Evolutionary conservation across 2,888 invertebrate species (phyloP).

Genomic region (Polymixis flavicincta): DNA sequence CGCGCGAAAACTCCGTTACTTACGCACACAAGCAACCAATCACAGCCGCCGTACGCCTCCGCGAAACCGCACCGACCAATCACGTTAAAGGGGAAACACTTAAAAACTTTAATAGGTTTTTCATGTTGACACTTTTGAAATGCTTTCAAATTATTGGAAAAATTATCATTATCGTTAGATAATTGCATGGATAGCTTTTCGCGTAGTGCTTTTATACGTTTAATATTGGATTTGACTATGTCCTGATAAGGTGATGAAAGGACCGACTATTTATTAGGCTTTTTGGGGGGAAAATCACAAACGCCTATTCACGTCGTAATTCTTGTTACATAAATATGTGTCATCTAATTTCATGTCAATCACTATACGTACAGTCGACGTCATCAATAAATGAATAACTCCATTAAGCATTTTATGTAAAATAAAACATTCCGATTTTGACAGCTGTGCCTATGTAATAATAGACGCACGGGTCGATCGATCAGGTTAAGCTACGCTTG

Average conservation of each 20-base stretch:
- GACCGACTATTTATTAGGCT: slow-evolving; percentile 59
- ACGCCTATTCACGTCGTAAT: slow-evolving; percentile 21
- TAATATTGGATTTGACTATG: slow-evolving; percentile 59
- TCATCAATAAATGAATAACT: slow-evolving; percentile 5
- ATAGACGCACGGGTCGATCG: no score
- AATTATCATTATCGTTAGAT: slow-evolving; percentile 71
- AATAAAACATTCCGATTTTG: background rate
- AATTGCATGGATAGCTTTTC: slow-evolving; percentile 61
- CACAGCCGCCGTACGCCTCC: slow-evolving; percentile 80
- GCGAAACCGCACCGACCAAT: slow-evolving; percentile 78
- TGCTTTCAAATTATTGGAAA: slow-evolving; percentile 73
- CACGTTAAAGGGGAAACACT: slow-evolving; percentile 81
- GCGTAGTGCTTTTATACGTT: slow-evolving; percentile 60
- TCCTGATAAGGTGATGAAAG: slow-evolving; percentile 65
- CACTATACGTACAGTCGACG: slow-evolving; percentile 34
- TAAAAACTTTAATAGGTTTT: slow-evolving; percentile 88
- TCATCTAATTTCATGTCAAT: slow-evolving; percentile 48
- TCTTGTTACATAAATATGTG: slow-evolving; percentile 19
- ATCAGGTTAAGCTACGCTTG: no score
- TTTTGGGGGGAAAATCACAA: slow-evolving; percentile 36
- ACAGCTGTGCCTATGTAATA: no score
- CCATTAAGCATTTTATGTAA: background rate
- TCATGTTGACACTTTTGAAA: slow-evolving; percentile 81
- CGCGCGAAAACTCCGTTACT: slow-evolving; percentile 87
- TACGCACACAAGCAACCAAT: slow-evolving; percentile 82